A percentile compares a stretch with the other conserved stretches of the same genome.
Evolutionary conservation across 2,888 invertebrate genomes (phyloP).

Genomic region (Parnassius apollo): DNA sequence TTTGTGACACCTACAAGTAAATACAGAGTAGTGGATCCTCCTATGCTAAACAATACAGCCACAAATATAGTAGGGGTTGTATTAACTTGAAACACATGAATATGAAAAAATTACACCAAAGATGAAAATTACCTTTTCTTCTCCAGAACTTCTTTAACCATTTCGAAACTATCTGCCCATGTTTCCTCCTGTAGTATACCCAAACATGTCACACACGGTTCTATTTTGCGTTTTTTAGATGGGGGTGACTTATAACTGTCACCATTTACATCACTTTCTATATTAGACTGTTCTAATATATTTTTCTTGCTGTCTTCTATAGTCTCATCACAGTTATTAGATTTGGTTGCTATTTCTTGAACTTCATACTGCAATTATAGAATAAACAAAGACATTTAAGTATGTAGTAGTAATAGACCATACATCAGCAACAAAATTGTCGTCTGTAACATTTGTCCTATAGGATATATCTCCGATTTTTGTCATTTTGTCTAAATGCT

Average conservation of each 20-base stretch:
- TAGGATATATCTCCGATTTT: too few species aligned
- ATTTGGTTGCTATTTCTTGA: slow-evolving; percentile 24
- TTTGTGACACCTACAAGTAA: too few species aligned
- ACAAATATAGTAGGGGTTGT: too few species aligned
- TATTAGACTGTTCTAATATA: slow-evolving; percentile 20
- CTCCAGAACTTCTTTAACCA: slow-evolving; percentile 76
- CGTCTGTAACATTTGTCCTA: too few species aligned
- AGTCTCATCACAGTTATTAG: slow-evolving; percentile 27
- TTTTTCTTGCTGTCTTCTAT: slow-evolving; percentile 27
- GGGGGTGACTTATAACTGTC: slow-evolving; percentile 32
- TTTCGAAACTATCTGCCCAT: slow-evolving; percentile 76
- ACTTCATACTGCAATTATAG: slow-evolving; percentile 13
- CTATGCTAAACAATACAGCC: too few species aligned
- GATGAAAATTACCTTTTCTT: slow-evolving; percentile 56
- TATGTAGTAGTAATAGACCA: too few species aligned
- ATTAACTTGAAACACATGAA: too few species aligned
- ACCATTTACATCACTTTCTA: slow-evolving; percentile 10
- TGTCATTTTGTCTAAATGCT: too few species aligned
- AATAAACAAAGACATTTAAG: too few species aligned
- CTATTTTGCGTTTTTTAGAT: slow-evolving; percentile 70
- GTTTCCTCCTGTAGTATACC: slow-evolving; percentile 84
- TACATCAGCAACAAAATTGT: too few species aligned
- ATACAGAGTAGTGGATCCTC: too few species aligned
- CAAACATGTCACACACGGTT: slow-evolving; percentile 85
- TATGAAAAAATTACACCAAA: too few species aligned